These are phyloP conservation scores for Arothron firmamentum DNA, from an alignment of 2,113 vertebrate species.

Conservation along the genomic window DNA sequence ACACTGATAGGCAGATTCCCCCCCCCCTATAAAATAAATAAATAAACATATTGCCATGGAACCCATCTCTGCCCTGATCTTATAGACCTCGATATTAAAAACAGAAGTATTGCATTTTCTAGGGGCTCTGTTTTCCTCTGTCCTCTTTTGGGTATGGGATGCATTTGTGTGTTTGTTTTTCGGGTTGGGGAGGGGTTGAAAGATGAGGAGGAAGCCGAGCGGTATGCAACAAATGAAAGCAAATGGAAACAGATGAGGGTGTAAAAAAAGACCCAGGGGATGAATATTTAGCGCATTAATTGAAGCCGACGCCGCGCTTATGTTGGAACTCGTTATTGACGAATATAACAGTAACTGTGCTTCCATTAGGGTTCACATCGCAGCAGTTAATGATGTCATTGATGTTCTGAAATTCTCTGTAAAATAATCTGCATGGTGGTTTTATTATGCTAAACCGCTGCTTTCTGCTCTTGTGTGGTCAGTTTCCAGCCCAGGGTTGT, in stretches of 20 bases:
- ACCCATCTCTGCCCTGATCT: slow-evolving; percentile 80
- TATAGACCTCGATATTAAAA: slow-evolving; percentile 85
- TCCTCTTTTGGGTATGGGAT: slow-evolving; percentile 67
- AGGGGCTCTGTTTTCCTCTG: slow-evolving; percentile 63
- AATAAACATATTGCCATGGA: slow-evolving; percentile 82
- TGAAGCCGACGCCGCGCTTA: slow-evolving; percentile 28
- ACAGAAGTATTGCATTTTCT: slow-evolving; percentile 81
- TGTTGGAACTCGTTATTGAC: neutral
- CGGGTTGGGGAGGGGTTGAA: slow-evolving; percentile 25
- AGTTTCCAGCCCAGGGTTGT: neutral
- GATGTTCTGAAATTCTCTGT: slow-evolving; percentile 4
- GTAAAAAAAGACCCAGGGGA: slow-evolving; percentile 69
- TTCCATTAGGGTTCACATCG: neutral
- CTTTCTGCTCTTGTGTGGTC: slow-evolving; percentile 36
- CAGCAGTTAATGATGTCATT: slow-evolving; percentile 27
- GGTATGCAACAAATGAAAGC: slow-evolving; percentile 70
- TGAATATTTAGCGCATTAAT: slow-evolving; percentile 65
- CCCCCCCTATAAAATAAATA: slow-evolving; percentile 71
- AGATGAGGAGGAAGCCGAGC: slow-evolving; percentile 50
- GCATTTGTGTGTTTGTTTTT: slow-evolving; percentile 56
- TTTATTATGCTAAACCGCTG: slow-evolving; percentile 17
- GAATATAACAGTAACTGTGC: neutral
- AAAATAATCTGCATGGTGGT: no score
- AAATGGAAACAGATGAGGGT: slow-evolving; percentile 70
- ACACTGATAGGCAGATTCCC: slow-evolving; percentile 69